These are phyloP conservation scores for Dolomedes plantarius DNA, from an alignment of 2,888 invertebrate species.

Conservation along the genomic window DNA sequence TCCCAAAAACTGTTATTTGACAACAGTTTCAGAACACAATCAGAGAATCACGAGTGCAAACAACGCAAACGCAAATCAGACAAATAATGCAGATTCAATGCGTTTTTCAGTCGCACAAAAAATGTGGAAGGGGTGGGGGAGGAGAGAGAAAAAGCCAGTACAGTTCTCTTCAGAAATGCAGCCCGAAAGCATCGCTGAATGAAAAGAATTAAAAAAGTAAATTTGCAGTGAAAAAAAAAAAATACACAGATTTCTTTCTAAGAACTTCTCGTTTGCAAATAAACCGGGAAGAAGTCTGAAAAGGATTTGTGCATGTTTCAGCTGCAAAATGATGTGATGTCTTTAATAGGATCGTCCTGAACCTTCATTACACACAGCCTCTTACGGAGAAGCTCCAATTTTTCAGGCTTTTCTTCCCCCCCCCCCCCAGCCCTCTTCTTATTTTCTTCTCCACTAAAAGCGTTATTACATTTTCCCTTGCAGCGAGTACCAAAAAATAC, in stretches of 20 bases:
- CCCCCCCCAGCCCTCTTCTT: constrained; percentile 19
- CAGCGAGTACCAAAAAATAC: constrained; percentile 22
- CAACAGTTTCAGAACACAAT: not conserved
- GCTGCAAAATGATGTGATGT: constrained; percentile 51
- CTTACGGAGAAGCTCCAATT: constrained; percentile 7
- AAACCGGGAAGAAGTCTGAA: not conserved
- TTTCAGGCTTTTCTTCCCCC: not conserved
- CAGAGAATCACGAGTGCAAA: not conserved
- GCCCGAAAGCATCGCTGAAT: not conserved
- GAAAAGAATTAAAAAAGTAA: constrained; percentile 18
- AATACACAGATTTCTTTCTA: not conserved
- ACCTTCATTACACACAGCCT: constrained; percentile 60
- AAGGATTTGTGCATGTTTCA: constrained; percentile 44
- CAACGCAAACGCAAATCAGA: constrained; percentile 1
- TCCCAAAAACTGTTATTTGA: not conserved
- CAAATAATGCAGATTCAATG: not conserved
- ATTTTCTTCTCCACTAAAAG: constrained; percentile 55
- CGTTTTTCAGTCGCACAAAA: not conserved
- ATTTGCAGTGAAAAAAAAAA: not conserved
- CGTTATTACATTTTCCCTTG: constrained; percentile 49
- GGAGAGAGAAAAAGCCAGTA: not conserved
- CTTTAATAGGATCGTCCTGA: constrained; percentile 52
- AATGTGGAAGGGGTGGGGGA: no score
- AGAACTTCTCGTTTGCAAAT: constrained; percentile 14
- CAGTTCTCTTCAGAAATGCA: constrained; percentile 4